A percentile compares a stretch with the other conserved stretches of the same genome.
phyloP scores from a whole-genome alignment of 2,888 invertebrate genomes.

The Meteorus colon region DNA sequence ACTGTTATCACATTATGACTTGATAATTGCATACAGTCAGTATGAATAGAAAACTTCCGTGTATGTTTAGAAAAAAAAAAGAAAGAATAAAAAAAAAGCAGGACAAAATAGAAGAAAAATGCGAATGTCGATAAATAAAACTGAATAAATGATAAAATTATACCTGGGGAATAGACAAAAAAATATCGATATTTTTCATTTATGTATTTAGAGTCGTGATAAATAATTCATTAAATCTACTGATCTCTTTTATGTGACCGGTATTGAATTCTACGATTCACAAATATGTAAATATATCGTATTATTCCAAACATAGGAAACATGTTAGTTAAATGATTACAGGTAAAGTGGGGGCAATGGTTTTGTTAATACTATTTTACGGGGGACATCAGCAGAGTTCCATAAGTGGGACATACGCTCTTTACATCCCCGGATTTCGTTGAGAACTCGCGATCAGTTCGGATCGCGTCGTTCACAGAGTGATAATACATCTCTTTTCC shows the following conservation, averaged over 20 bases:
- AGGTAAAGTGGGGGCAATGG: slow-evolving; percentile 39
- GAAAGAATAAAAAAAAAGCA: no score
- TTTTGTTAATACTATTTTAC: slow-evolving; percentile 59
- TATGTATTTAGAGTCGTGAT: not conserved
- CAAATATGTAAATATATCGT: not conserved
- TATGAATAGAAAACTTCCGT: no score
- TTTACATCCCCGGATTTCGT: slow-evolving; percentile 69
- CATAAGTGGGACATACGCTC: slow-evolving; percentile 71
- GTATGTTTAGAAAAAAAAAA: no score
- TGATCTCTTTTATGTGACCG: not conserved
- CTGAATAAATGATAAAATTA: no score
- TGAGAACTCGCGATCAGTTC: slow-evolving; percentile 65
- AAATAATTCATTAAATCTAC: not conserved
- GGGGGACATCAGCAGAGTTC: slow-evolving; percentile 58
- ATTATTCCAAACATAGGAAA: slow-evolving; percentile 23
- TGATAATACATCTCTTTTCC: slow-evolving; percentile 37
- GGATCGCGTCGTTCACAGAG: slow-evolving; percentile 54
- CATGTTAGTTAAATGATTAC: slow-evolving; percentile 29
- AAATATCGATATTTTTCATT: no score
- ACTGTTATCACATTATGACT: no score
- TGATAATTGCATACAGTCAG: no score
- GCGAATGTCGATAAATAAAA: no score
- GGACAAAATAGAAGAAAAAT: no score
- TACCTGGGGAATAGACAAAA: no score
- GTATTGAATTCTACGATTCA: not conserved